phyloP scores from a whole-genome alignment of 1,140 invertebrate genomes.

The Thereuonema tuberculata region DNA sequence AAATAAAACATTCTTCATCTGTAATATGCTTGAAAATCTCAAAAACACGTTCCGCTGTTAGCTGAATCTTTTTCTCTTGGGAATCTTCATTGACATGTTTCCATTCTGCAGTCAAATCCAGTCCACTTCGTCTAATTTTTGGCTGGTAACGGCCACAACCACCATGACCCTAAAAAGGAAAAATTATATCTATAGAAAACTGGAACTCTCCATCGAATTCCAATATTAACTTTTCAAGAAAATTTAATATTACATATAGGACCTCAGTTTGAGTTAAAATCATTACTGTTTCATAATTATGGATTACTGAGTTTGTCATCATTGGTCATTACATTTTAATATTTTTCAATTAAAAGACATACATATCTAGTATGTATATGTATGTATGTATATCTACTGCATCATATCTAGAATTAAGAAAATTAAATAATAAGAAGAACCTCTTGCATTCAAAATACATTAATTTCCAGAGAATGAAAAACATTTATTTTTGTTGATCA shows the following conservation, averaged over 20 bases:
- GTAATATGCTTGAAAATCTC: conserved; percentile 95
- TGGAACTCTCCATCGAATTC: background rate
- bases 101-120: conserved; percentile 93
- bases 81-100: conserved; percentile 97
- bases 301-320: too few species aligned
- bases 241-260: background rate
- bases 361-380: too few species aligned
- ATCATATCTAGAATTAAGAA: too few species aligned
- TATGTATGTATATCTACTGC: too few species aligned
- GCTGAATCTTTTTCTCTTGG: conserved; percentile 83
- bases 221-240: background rate
- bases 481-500: too few species aligned
- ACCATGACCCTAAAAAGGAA: conserved; percentile 49
- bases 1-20: conserved; percentile 90
- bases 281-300: too few species aligned
- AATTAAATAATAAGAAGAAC: too few species aligned
- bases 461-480: too few species aligned
- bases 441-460: too few species aligned
- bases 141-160: conserved; percentile 98
- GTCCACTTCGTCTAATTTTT: conserved; percentile 66
- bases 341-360: too few species aligned
- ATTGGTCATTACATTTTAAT: too few species aligned
- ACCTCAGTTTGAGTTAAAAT: too few species aligned
- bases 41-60: conserved; percentile 88
- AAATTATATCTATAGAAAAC: background rate